These are phyloP conservation scores for Lophius piscatorius DNA, from an alignment of 2,113 vertebrate genomes.

Conservation along the genomic window DNA sequence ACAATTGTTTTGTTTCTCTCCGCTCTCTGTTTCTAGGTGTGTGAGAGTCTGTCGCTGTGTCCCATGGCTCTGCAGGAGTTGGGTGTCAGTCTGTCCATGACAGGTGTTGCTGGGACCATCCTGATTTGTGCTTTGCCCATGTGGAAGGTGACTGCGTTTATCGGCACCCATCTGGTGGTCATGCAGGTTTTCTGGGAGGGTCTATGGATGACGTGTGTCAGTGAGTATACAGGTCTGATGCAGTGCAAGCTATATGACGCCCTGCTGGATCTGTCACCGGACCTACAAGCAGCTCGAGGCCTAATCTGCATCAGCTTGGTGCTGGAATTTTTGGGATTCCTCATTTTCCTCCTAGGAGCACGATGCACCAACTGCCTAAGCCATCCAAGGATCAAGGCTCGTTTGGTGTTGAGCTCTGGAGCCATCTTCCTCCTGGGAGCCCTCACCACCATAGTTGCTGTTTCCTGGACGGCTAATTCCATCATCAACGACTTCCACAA, in stretches of 20 bases:
- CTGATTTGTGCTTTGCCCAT: slow-evolving; percentile 87
- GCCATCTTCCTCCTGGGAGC: slow-evolving; percentile 78
- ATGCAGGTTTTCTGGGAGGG: slow-evolving; percentile 91
- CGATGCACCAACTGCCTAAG: slow-evolving; percentile 84
- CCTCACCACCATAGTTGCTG: slow-evolving; percentile 79
- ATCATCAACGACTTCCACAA: slow-evolving; percentile 92
- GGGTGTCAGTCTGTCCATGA: slow-evolving; percentile 81
- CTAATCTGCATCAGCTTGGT: slow-evolving; percentile 84
- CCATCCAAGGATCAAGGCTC: slow-evolving; percentile 72
- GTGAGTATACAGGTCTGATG: slow-evolving; percentile 86
- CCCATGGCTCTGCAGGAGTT: slow-evolving; percentile 81
- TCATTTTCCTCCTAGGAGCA: slow-evolving; percentile 78
- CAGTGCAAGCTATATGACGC: slow-evolving; percentile 89
- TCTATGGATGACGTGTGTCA: slow-evolving; percentile 89
- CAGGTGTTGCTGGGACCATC: slow-evolving; percentile 84
- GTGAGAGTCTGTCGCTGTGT: neutral
- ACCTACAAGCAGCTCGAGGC: slow-evolving; percentile 82
- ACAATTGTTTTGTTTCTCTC: neutral
- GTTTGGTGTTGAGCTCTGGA: slow-evolving; percentile 77
- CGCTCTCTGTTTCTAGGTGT: slow-evolving; percentile 12
- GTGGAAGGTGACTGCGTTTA: slow-evolving; percentile 89
- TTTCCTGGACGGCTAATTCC: slow-evolving; percentile 89
- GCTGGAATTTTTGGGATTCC: slow-evolving; percentile 76
- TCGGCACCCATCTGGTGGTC: slow-evolving; percentile 86
- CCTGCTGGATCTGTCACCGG: slow-evolving; percentile 83